Evolutionary conservation across 2,888 invertebrate genomes (phyloP), one percentile per base, ranked within the genome.

Genomic region (Octodonta nipae): DNA sequence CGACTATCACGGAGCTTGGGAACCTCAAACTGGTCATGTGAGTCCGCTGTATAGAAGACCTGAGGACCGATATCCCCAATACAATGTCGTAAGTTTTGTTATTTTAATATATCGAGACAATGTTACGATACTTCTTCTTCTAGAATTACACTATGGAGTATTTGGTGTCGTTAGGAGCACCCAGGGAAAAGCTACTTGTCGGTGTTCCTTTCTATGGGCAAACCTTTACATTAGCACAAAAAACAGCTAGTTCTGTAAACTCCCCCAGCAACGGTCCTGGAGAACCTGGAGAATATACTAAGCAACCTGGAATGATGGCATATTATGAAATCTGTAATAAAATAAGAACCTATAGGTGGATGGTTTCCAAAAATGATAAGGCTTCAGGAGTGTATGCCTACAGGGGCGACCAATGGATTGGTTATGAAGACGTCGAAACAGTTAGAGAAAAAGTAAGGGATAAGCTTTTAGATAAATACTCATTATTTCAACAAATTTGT

Each of bases 1-100:
- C 45, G 88, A 88, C 54, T 87, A 86, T 54, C 87, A 88, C 45
- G 87, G 87, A 0, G 76, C 83, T n/a, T 87, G 87, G 87, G 87
- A 88, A 54, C 63, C 68, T 10, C 66, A 65, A 38, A 83, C 85
- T 0, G 82, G 82, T 0, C 87, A 88, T 53, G 77, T 86, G 6
- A 81, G 86, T 42, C 88, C 88, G 0, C 60, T 88, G 2, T 72
- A 74, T 37, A 73, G 73, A 0, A 62, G 68, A 6, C 61, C 69
- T 1, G 71, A 66, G n/a, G 84, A 85, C 42, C 65, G 65, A 32
- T 73, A 78, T 51, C 71, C 79, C 0, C 76, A 81, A 53, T 86
- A 86, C 52, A 85, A 84, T 41, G 73, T 79, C 12, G 81, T 80
- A 57, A 70, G 75, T 66, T 7, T 7, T 8, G 16, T n/a, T 3